Percentiles rank a stretch among this genome's conserved stretches.
Conservation (phyloP, 2,113 vertebrate genomes). For the Athene noctua region DNA sequence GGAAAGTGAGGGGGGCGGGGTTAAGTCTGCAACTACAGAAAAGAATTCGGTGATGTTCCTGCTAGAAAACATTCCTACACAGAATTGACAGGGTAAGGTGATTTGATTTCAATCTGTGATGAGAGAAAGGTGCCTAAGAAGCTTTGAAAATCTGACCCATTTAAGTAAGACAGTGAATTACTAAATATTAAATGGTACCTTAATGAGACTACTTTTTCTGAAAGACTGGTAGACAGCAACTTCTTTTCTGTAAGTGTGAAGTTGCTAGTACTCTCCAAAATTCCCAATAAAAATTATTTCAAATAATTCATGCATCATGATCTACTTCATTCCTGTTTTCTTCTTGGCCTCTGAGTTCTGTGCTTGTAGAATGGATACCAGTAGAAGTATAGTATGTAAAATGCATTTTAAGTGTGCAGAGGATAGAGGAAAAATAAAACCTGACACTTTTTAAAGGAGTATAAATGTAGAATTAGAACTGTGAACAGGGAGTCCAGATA, state of each 20-base stretch:
- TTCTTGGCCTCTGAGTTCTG: conserved; percentile 24
- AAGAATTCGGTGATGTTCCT: background rate
- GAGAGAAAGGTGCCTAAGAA: background rate
- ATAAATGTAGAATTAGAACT: background rate
- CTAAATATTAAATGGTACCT: background rate
- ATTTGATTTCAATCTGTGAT: background rate
- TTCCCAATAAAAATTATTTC: conserved; percentile 10
- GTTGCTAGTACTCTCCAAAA: conserved; percentile 23
- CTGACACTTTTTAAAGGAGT: background rate
- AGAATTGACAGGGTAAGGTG: background rate
- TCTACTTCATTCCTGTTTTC: conserved; percentile 25
- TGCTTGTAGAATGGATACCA: background rate
- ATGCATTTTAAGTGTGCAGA: background rate
- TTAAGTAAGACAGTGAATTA: background rate
- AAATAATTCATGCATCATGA: conserved; percentile 8
- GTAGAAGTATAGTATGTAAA: background rate
- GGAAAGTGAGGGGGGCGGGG: background rate
- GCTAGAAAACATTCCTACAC: background rate
- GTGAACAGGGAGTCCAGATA: background rate
- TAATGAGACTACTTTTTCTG: background rate
- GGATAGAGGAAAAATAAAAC: background rate
- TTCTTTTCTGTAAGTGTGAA: background rate
- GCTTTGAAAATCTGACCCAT: background rate
- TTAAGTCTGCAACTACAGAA: background rate
- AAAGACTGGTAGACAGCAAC: background rate